These are phyloP conservation scores for Actinernus sp. DNA, from an alignment of 92 coral and sea anemone genomes.

Conservation along the genomic window DNA sequence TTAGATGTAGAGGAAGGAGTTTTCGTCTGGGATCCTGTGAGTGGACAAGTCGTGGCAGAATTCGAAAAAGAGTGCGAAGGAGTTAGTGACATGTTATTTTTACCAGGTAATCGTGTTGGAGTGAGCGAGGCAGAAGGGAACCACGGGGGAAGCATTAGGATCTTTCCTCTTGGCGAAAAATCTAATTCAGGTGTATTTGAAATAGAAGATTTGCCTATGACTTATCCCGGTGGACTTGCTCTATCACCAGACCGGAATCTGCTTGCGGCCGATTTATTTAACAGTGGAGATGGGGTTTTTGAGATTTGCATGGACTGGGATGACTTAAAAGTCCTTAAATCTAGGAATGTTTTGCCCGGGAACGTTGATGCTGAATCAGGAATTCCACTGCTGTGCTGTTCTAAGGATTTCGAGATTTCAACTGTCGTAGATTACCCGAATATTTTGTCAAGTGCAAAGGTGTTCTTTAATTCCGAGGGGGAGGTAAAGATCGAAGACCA, in stretches of 20 bases:
- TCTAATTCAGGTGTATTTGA: not conserved
- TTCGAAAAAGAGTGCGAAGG: conserved; percentile 10
- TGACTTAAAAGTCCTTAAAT: no score
- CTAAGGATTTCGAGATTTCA: conserved; percentile 6
- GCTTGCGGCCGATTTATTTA: conserved; percentile 1
- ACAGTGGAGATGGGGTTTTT: not conserved
- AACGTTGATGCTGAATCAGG: no score
- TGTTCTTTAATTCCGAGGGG: conserved; percentile 3
- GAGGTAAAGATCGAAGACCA: conserved; percentile 23
- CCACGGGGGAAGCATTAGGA: conserved; percentile 12
- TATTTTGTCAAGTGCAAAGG: conserved; percentile 3
- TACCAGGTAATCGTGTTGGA: conserved; percentile 24
- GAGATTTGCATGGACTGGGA: conserved; percentile 30
- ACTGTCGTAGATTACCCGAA: not conserved
- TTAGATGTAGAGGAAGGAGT: conserved; percentile 9
- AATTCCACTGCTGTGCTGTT: conserved; percentile 19
- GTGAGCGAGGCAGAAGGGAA: conserved; percentile 20
- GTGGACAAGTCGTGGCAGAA: conserved; percentile 10
- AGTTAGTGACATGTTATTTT: conserved; percentile 7
- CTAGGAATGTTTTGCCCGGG: no score
- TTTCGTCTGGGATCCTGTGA: conserved; percentile 39
- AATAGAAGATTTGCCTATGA: conserved; percentile 4
- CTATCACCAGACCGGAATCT: conserved; percentile 13
- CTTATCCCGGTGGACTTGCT: conserved; percentile 27
- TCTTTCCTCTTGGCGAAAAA: conserved; percentile 3